A percentile compares a stretch with the other conserved stretches of the same genome.
Conservation (phyloP, 2,888 invertebrate species). For the Troides helena region DNA sequence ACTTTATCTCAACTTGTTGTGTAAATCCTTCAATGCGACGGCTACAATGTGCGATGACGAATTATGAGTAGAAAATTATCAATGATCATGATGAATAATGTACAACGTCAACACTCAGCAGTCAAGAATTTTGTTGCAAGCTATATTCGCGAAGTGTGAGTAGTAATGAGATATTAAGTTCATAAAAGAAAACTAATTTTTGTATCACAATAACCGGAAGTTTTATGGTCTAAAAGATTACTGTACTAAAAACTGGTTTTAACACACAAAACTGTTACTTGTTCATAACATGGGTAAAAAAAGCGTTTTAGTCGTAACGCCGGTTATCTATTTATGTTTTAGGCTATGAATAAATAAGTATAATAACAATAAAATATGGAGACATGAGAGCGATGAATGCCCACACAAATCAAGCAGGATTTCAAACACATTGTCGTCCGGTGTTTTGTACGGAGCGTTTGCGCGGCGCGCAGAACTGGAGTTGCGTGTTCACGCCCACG, state of each 20-base stretch:
- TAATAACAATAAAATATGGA: slow-evolving; percentile 1
- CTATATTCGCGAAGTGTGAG: too few relatives aligned
- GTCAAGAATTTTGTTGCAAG: too few relatives aligned
- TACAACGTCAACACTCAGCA: too few relatives aligned
- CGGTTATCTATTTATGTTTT: not conserved
- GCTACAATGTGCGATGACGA: not conserved
- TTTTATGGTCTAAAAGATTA: too few relatives aligned
- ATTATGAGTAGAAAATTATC: not conserved
- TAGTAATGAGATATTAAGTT: too few relatives aligned
- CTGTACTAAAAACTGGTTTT: too few relatives aligned
- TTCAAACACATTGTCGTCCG: slow-evolving; percentile 65
- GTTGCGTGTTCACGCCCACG: slow-evolving; percentile 74
- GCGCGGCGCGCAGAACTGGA: slow-evolving; percentile 62
- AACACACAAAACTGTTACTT: too few relatives aligned
- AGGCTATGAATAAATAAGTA: not conserved
- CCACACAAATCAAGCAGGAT: slow-evolving; percentile 75
- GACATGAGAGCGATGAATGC: slow-evolving; percentile 51
- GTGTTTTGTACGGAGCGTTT: slow-evolving; percentile 64
- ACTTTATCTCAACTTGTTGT: slow-evolving; percentile 23
- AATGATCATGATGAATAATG: too few relatives aligned
- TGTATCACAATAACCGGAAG: too few relatives aligned
- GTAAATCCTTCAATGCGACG: slow-evolving; percentile 1
- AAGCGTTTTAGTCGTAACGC: too few relatives aligned
- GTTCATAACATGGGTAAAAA: too few relatives aligned
- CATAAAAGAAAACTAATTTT: too few relatives aligned